Evolutionary conservation across 1,140 invertebrate genomes (phyloP), one percentile per base, ranked within the genome.

Genomic region (Eumaeus atala): DNA sequence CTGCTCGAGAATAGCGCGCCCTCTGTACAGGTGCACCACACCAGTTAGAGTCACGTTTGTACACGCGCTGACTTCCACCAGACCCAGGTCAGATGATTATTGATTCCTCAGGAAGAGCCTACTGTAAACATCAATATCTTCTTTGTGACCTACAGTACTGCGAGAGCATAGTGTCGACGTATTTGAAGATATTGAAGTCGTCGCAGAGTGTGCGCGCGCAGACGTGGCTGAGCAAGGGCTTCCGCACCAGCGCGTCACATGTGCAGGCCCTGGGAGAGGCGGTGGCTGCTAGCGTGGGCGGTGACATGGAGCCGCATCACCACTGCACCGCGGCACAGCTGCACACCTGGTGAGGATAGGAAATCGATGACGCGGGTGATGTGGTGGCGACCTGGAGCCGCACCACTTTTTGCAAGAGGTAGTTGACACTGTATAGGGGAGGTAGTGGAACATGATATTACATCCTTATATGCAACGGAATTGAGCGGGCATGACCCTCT

Each of bases 111-210:
- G 37, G 11, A n/a, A 38, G 37, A 40, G 38, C 9, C 35, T 3
- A 48, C 33, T 40, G 17, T 36, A 1, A n/a, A n/a, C n/a, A 59
- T 21, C 18, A 9, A 58, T 58, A 47, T 53, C 11, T 56, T 28
- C 21, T 28, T 6, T 28, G 21, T 28, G 2, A 6, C 48, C 84
- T 83, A 14, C 72, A 90, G 89, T 90, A 89, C 69, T 89, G 89
- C 38, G 89, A 90, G 67, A 89, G 88, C 60, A 88, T 91, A 70
- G 89, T 88, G 1, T 89, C 89, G 9, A 89, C 90, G 0, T 90
- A 90, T 64, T 88, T 90, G 72, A 89, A 89, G 70, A 88, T 90
- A 50, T 74, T 90, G 54, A 89, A 89, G 64, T 62, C 87, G 6
- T 75, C 75, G 0, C 56, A 66, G 0, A 72, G 77, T 10, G 66